These are phyloP conservation scores for Galeruca laticollis DNA, from an alignment of 2,888 invertebrate genomes.

Conservation along the genomic window DNA sequence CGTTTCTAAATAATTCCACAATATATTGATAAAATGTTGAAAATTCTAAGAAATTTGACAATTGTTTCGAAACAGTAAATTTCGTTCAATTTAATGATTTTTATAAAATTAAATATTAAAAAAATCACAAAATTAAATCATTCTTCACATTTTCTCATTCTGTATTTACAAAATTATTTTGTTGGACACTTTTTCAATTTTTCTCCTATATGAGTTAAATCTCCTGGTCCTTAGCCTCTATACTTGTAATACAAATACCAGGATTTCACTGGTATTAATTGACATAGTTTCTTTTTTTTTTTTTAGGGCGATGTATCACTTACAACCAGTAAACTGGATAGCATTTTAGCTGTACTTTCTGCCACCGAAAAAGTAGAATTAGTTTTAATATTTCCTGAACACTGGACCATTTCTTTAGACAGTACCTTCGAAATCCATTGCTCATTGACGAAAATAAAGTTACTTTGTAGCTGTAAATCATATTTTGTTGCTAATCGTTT, in stretches of 20 bases:
- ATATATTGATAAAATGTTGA: too few species aligned
- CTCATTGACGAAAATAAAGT: constrained; percentile 49
- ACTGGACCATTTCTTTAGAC: constrained; percentile 48
- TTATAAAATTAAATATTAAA: too few species aligned
- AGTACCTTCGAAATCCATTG: constrained; percentile 58
- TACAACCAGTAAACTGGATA: constrained; percentile 44
- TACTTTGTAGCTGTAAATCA: constrained; percentile 43
- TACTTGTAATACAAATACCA: background rate
- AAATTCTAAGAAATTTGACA: too few species aligned
- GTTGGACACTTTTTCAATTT: too few species aligned
- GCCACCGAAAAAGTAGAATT: constrained; percentile 49
- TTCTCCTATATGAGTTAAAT: too few species aligned
- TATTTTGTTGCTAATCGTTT: constrained; percentile 52
- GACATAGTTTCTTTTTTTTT: constrained; percentile 36
- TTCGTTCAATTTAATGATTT: too few species aligned
- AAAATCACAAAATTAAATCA: too few species aligned
- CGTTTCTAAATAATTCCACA: too few species aligned
- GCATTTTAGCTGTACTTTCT: constrained; percentile 49
- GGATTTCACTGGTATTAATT: constrained; percentile 28
- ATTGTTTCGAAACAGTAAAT: too few species aligned
- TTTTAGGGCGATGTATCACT: constrained; percentile 37
- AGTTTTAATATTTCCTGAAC: constrained; percentile 48
- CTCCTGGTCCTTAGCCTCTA: too few species aligned
- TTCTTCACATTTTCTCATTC: too few species aligned
- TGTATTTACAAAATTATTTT: too few species aligned